Conservation (phyloP, 2,113 vertebrate genomes). For the Xyliphius kryptos region DNA sequence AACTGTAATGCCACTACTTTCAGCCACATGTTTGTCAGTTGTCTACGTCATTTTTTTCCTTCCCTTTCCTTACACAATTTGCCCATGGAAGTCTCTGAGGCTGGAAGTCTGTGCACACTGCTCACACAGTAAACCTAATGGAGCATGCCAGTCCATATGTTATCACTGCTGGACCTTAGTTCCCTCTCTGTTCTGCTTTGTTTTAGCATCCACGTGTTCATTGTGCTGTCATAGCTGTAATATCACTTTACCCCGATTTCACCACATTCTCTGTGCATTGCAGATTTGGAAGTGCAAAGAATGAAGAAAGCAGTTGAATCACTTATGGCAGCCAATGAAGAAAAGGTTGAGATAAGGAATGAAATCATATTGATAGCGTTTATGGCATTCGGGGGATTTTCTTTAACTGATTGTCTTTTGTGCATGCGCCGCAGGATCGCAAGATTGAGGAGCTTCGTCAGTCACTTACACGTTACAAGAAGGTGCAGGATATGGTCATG, state of each 20-base stretch:
- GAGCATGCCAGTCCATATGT: too few relatives aligned
- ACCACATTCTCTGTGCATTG: slow-evolving; percentile 14
- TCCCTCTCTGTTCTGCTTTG: too few relatives aligned
- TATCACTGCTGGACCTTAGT: too few relatives aligned
- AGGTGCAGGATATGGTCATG: slow-evolving; percentile 87
- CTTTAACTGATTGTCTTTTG: not conserved
- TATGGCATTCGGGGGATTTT: not conserved
- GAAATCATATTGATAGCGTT: too few relatives aligned
- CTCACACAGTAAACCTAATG: too few relatives aligned
- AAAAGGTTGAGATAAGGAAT: slow-evolving; percentile 60
- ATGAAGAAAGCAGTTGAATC: slow-evolving; percentile 95
- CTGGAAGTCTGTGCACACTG: too few relatives aligned
- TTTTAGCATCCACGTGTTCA: not conserved
- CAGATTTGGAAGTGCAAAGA: slow-evolving; percentile 93
- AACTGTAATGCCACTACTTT: too few relatives aligned
- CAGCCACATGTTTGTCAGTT: too few relatives aligned
- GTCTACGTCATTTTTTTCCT: too few relatives aligned
- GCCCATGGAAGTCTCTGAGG: not conserved
- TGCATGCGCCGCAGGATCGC: slow-evolving; percentile 68
- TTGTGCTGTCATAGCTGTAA: not conserved
- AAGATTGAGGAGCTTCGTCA: slow-evolving; percentile 95
- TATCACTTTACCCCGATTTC: not conserved
- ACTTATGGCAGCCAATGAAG: slow-evolving; percentile 85
- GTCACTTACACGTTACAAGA: slow-evolving; percentile 85
- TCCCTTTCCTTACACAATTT: too few relatives aligned